A percentile compares a stretch with the other conserved stretches of the same genome.
phyloP scores from a whole-genome alignment of 1,140 invertebrate genomes.

The Drosophila lacteicornis region DNA sequence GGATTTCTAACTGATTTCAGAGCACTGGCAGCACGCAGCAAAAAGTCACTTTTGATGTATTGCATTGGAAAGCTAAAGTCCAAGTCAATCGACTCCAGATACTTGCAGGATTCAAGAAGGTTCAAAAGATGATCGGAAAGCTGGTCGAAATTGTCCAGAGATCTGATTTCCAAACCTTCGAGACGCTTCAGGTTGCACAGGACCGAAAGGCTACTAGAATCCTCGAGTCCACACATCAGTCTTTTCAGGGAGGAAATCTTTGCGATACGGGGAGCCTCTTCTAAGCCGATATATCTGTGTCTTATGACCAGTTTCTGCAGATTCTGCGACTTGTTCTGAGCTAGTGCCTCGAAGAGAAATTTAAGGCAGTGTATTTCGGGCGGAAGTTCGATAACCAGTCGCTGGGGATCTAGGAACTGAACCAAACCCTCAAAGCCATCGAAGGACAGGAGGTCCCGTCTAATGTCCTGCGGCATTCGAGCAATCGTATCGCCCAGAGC shows the following conservation, averaged over 20 bases:
- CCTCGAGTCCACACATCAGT: conserved; percentile 1
- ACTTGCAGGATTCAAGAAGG: neutral
- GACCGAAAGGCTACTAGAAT: neutral
- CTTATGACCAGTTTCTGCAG: conserved; percentile 1
- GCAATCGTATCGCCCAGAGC: neutral
- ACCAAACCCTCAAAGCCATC: neutral
- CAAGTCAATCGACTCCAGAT: neutral
- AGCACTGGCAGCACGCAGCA: neutral
- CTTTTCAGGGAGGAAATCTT: neutral
- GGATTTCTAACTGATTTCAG: neutral
- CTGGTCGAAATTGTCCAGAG: neutral
- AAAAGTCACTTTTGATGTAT: neutral
- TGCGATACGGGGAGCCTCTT: neutral
- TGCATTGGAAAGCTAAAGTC: neutral
- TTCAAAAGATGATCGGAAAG: neutral
- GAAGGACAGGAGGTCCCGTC: neutral
- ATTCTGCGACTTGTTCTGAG: neutral
- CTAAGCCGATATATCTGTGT: neutral
- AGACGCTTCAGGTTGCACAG: neutral
- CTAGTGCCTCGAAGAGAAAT: neutral
- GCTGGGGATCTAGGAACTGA: neutral
- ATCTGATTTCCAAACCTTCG: neutral
- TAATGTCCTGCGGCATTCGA: neutral
- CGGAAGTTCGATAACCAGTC: conserved; percentile 7
- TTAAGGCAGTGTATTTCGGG: neutral